Percentiles rank a stretch among this genome's conserved stretches.
Conservation (phyloP, 1,140 invertebrate species). For the Leptonema lineaticorne region DNA sequence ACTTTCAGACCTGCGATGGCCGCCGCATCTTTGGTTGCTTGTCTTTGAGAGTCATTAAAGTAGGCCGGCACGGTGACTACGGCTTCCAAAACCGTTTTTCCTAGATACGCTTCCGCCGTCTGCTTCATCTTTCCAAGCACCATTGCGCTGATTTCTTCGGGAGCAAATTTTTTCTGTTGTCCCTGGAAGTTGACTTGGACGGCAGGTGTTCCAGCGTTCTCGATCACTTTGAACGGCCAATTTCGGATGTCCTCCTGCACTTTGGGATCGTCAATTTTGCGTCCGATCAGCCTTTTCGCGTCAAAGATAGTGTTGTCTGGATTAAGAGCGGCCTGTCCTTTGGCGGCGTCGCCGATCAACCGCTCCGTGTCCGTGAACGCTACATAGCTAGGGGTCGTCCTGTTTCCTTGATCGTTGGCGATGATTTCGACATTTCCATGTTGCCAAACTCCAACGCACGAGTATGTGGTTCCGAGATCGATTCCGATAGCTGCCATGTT, state of each 20-base stretch:
- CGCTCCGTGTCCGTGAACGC: conserved; percentile 82
- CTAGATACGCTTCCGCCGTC: conserved; percentile 59
- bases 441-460: conserved; percentile 79
- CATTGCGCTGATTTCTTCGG: conserved; percentile 74
- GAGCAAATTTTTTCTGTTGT: conserved; percentile 67
- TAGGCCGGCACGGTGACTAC: conserved; percentile 61
- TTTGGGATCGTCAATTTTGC: conserved; percentile 69
- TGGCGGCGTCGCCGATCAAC: conserved; percentile 70
- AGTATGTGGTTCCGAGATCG: conserved; percentile 78
- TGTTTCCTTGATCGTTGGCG: conserved; percentile 91
- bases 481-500: conserved; percentile 56
- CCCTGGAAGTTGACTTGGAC: conserved; percentile 69
- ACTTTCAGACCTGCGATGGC: conserved; percentile 68
- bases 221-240: conserved; percentile 73
- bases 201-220: conserved; percentile 61
- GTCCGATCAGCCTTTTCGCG: conserved; percentile 64
- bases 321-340: conserved; percentile 66
- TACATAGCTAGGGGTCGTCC: conserved; percentile 89
- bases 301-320: conserved; percentile 58
- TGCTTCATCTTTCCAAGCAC: conserved; percentile 63
- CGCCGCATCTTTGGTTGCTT: conserved; percentile 63
- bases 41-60: conserved; percentile 59
- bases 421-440: conserved; percentile 91
- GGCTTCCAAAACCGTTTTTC: conserved; percentile 63
- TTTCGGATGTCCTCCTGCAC: conserved; percentile 73